phyloP scores from a whole-genome alignment of 2,888 invertebrate species.

The Eledona agricola region DNA sequence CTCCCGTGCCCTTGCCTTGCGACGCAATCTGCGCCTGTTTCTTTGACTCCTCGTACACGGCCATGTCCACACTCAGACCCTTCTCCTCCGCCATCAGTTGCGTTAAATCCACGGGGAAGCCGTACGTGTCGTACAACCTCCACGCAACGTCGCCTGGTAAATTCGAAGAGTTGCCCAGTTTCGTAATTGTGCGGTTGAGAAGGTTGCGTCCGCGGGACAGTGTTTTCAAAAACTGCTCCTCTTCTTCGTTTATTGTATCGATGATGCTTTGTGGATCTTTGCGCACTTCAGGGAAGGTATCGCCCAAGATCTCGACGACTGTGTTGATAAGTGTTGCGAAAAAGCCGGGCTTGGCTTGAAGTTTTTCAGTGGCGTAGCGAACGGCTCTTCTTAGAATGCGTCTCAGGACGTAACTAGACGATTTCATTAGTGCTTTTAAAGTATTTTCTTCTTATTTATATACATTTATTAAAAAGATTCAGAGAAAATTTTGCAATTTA shows the following conservation, averaged over 20 bases:
- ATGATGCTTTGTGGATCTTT: slow-evolving; percentile 92
- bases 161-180: slow-evolving; percentile 74
- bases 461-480: too few species aligned
- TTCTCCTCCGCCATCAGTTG: slow-evolving; percentile 98
- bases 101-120: slow-evolving; percentile 98
- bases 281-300: slow-evolving; percentile 80
- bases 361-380: slow-evolving; percentile 95
- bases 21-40: slow-evolving; percentile 89
- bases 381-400: slow-evolving; percentile 95
- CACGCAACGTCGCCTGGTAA: slow-evolving; percentile 97
- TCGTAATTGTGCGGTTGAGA: slow-evolving; percentile 88
- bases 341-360: slow-evolving; percentile 94
- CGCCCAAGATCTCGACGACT: slow-evolving; percentile 85
- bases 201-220: slow-evolving; percentile 88
- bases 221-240: slow-evolving; percentile 96
- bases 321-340: slow-evolving; percentile 90
- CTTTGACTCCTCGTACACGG: slow-evolving; percentile 90
- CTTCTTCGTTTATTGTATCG: slow-evolving; percentile 97
- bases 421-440: too few species aligned
- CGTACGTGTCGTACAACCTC: slow-evolving; percentile 98
- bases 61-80: slow-evolving; percentile 86
- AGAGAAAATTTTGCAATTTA: too few species aligned
- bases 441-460: too few species aligned
- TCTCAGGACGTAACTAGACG: slow-evolving; percentile 84
- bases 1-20: slow-evolving; percentile 77